Conservation (phyloP, 2,888 invertebrate species). For the Diplolepis rosae region DNA sequence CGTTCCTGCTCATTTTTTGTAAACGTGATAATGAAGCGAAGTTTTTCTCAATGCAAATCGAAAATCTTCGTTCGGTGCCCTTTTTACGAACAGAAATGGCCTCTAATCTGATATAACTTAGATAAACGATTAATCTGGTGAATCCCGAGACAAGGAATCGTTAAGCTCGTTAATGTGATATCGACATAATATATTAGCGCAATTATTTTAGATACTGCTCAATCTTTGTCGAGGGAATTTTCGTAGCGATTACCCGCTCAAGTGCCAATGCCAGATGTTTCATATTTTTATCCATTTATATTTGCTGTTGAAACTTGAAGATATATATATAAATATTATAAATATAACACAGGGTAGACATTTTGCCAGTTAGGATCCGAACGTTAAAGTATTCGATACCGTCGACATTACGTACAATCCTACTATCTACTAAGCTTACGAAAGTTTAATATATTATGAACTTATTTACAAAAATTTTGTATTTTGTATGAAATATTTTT, state of each 20-base stretch:
- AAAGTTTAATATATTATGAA: slow-evolving; percentile 22
- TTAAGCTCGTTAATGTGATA: slow-evolving; percentile 27
- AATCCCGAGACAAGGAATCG: slow-evolving; percentile 1
- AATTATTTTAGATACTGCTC: slow-evolving; percentile 30
- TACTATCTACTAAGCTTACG: background rate
- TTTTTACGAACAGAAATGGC: background rate
- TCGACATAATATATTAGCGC: slow-evolving; percentile 21
- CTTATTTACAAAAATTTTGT: slow-evolving; percentile 26
- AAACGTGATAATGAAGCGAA: slow-evolving; percentile 11
- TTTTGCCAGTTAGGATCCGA: slow-evolving; percentile 24
- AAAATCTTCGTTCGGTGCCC: slow-evolving; percentile 26
- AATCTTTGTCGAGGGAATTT: slow-evolving; percentile 19
- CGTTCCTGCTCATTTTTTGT: slow-evolving; percentile 14
- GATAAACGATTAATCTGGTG: background rate
- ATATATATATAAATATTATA: slow-evolving; percentile 1
- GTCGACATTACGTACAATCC: slow-evolving; percentile 4
- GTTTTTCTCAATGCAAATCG: slow-evolving; percentile 13
- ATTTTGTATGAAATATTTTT: slow-evolving; percentile 31
- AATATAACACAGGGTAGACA: slow-evolving; percentile 15
- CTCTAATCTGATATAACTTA: background rate
- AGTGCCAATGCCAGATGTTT: slow-evolving; percentile 8
- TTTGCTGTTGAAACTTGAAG: background rate
- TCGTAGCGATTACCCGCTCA: slow-evolving; percentile 14
- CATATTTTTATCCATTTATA: background rate
- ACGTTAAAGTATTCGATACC: slow-evolving; percentile 25